Evolutionary conservation across 2,888 invertebrate species (phyloP).

Genomic region (Brenthis daphne): DNA sequence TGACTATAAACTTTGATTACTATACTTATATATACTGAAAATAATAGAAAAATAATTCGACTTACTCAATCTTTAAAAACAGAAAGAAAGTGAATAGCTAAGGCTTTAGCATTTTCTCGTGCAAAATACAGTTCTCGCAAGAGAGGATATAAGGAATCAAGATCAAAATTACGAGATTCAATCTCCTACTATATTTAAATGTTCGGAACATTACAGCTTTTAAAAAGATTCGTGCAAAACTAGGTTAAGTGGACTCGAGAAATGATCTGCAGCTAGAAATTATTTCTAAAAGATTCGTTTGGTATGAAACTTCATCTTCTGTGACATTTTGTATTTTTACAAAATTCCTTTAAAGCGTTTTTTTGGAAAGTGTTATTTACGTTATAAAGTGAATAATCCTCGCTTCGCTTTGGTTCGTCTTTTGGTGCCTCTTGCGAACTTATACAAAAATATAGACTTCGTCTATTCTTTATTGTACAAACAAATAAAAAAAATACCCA

Average conservation of each 20-base stretch:
- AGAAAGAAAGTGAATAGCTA: too few relatives aligned
- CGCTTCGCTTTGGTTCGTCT: too few relatives aligned
- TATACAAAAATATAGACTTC: too few relatives aligned
- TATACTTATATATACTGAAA: too few relatives aligned
- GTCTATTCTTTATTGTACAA: too few relatives aligned
- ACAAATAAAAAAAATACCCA: too few relatives aligned
- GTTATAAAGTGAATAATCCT: neutral
- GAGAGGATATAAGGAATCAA: conserved; percentile 3
- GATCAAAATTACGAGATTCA: neutral
- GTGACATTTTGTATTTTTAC: neutral
- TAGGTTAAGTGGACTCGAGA: conserved; percentile 35
- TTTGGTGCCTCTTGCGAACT: too few relatives aligned
- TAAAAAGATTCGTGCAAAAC: conserved; percentile 28
- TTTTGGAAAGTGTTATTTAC: neutral
- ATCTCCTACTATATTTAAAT: conserved; percentile 14
- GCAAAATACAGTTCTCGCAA: too few relatives aligned
- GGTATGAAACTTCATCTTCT: conserved; percentile 10
- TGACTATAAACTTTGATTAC: too few relatives aligned
- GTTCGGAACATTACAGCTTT: conserved; percentile 8
- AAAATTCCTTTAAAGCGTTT: neutral
- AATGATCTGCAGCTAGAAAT: conserved; percentile 33
- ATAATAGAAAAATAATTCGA: too few relatives aligned
- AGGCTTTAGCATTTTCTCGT: too few relatives aligned
- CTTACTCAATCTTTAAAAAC: too few relatives aligned
- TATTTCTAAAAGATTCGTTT: conserved; percentile 30